Conservation (phyloP, 2,888 invertebrate genomes). For the Folsomia candida region DNA sequence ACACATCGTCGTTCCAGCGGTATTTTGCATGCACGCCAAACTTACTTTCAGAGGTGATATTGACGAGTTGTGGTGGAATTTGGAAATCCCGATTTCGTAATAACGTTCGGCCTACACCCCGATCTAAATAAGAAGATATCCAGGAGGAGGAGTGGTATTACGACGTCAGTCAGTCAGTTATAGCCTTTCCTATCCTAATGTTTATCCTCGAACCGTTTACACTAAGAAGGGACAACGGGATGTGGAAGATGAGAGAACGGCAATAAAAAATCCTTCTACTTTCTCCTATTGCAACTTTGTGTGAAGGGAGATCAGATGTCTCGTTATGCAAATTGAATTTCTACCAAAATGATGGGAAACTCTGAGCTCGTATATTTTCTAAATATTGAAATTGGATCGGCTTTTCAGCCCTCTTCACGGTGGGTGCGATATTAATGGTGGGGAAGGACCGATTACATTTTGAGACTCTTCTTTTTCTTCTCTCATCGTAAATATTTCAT, state of each 20-base stretch:
- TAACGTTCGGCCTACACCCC: too few species aligned
- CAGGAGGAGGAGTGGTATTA: too few species aligned
- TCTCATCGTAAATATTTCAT: too few species aligned
- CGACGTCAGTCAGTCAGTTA: too few species aligned
- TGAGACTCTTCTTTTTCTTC: background rate
- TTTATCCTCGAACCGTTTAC: background rate
- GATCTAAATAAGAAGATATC: too few species aligned
- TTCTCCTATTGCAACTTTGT: background rate
- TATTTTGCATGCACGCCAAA: too few species aligned
- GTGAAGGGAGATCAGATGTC: background rate
- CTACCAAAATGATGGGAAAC: background rate
- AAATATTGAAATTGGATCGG: slow-evolving; percentile 1
- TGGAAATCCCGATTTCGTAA: too few species aligned
- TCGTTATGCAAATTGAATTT: slow-evolving; percentile 7
- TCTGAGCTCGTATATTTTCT: background rate
- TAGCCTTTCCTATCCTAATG: background rate
- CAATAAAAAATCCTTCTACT: background rate
- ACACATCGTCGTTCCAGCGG: too few species aligned
- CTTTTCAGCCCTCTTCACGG: background rate
- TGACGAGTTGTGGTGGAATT: too few species aligned
- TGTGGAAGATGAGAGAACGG: too few species aligned
- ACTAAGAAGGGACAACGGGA: too few species aligned
- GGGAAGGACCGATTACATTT: background rate
- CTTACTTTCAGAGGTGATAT: too few species aligned
- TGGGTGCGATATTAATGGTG: background rate